Evolutionary conservation across 2,113 vertebrate genomes (phyloP).

Genomic region (Columbina picui): DNA sequence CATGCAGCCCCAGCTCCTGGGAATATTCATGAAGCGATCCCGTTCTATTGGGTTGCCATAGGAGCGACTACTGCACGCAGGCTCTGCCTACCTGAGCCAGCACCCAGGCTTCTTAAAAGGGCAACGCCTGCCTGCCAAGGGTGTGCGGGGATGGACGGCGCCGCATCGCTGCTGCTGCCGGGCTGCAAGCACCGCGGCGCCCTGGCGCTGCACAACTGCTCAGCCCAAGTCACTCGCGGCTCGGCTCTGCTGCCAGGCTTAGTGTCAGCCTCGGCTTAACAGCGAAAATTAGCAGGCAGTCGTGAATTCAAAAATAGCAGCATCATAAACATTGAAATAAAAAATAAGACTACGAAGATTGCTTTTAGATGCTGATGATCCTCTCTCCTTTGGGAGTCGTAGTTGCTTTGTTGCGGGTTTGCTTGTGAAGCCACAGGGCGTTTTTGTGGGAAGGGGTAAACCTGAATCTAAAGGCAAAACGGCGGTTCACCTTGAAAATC

Average conservation of each 20-base stretch:
- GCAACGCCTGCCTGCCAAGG: constrained; percentile 46
- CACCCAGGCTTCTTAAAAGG: constrained; percentile 85
- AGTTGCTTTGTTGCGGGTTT: not conserved
- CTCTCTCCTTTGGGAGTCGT: not conserved
- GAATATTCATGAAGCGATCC: constrained; percentile 90
- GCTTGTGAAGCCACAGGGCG: not conserved
- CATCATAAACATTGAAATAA: not conserved
- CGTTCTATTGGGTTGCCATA: constrained; percentile 94
- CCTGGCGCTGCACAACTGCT: not conserved
- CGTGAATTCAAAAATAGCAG: not conserved
- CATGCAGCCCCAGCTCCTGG: constrained; percentile 84
- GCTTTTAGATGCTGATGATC: not conserved
- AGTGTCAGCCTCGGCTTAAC: not conserved
- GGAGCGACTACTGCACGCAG: constrained; percentile 87
- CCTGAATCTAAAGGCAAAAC: not conserved
- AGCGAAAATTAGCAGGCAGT: not conserved
- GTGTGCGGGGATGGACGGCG: not conserved
- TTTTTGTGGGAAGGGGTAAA: not conserved
- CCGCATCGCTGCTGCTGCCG: not conserved
- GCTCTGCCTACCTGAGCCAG: constrained; percentile 87
- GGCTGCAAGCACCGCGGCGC: not conserved
- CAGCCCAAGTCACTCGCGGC: not conserved
- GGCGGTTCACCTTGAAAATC: constrained; percentile 52
- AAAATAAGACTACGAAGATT: not conserved
- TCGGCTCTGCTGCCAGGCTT: not conserved